phyloP scores from a whole-genome alignment of 2,888 invertebrate species.

The Amphipyra tragopoginis region DNA sequence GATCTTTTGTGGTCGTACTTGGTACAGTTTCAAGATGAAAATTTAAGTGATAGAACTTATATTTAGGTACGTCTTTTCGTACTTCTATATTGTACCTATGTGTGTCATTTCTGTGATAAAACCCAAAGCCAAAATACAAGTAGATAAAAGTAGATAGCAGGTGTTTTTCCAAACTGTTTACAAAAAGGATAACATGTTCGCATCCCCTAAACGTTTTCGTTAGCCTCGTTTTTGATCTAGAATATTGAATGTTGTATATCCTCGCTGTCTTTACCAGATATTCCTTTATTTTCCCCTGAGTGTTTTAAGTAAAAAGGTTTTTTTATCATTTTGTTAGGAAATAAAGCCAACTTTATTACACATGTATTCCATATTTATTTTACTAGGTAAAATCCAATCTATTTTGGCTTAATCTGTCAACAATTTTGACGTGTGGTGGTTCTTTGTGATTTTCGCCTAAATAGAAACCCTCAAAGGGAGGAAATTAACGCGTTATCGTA shows the following conservation, averaged over 20 bases:
- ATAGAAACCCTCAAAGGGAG: constrained; percentile 5
- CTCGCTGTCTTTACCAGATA: neutral
- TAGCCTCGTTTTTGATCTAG: constrained; percentile 1
- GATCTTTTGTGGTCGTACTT: no score
- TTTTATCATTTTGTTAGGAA: neutral
- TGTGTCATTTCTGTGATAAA: no score
- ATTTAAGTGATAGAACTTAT: no score
- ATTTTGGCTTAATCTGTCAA: constrained; percentile 39
- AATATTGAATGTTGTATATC: constrained; percentile 2
- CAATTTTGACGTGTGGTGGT: constrained; percentile 19
- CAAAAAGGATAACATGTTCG: no score
- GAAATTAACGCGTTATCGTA: constrained; percentile 10
- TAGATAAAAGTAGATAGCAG: no score
- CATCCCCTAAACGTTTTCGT: neutral
- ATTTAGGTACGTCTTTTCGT: no score
- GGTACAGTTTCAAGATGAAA: no score
- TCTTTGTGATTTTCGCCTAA: constrained; percentile 26
- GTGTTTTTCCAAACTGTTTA: no score
- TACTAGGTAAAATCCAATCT: constrained; percentile 32
- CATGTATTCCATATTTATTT: constrained; percentile 9
- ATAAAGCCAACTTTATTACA: neutral
- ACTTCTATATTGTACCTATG: no score
- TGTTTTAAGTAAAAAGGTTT: neutral
- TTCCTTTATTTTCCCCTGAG: neutral
- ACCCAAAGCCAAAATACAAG: no score